phyloP scores from a whole-genome alignment of 1,140 invertebrate species.

The Penaeus chinensis region DNA sequence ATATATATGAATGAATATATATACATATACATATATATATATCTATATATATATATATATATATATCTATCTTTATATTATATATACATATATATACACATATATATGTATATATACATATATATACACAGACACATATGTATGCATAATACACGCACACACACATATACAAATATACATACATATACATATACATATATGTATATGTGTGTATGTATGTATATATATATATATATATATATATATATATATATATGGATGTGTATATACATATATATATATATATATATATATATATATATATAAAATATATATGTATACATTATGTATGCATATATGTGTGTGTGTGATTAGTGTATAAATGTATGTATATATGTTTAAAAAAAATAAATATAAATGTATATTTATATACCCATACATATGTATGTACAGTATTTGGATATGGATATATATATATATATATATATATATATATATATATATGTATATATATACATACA shows the following conservation, averaged over 20 bases:
- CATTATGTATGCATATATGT: conserved; percentile 34
- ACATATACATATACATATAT: too few relatives aligned
- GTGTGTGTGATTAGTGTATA: neutral
- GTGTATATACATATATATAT: conserved; percentile 19
- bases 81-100: too few relatives aligned
- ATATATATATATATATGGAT: conserved; percentile 32
- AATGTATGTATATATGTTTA: neutral
- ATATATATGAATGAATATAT: too few relatives aligned
- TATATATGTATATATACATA: too few relatives aligned
- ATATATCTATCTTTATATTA: too few relatives aligned
- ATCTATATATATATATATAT: too few relatives aligned
- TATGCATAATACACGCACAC: too few relatives aligned
- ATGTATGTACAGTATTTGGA: neutral
- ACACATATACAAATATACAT: too few relatives aligned
- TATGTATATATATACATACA: neutral
- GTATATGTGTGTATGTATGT: too few relatives aligned
- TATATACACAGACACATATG: too few relatives aligned
- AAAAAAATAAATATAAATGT: too few relatives aligned
- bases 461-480: neutral
- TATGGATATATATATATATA: neutral
- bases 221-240: conserved; percentile 47
- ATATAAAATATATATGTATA: neutral
- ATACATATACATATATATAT: too few relatives aligned
- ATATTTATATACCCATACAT: neutral
- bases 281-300: neutral